A percentile compares a stretch with the other conserved stretches of the same genome.
phyloP scores from a whole-genome alignment of 2,797 vertebrate genomes.

The Varecia variegata region DNA sequence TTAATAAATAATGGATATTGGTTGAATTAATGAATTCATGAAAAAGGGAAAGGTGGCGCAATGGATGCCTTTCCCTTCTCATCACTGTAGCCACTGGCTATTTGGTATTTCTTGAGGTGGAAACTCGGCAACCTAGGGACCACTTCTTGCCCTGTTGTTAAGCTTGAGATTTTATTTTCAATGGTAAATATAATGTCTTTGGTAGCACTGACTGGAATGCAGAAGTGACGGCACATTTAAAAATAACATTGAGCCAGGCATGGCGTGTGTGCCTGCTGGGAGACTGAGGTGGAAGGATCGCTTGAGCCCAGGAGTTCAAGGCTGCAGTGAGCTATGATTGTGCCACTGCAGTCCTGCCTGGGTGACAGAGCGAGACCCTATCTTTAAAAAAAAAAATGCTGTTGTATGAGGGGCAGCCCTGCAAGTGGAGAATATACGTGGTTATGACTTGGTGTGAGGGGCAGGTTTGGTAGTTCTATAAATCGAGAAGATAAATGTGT shows the following conservation, averaged over 20 bases:
- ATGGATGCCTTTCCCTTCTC: not conserved
- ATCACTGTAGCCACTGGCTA: not conserved
- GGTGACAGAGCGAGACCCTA: no score
- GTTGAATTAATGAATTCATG: not conserved
- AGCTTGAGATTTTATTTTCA: slow-evolving; percentile 21
- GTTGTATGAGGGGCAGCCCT: not conserved
- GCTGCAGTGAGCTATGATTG: no score
- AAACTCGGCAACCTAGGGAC: not conserved
- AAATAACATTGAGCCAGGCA: not conserved
- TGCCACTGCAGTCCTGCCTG: no score
- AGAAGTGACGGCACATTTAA: not conserved
- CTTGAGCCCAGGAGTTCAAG: no score
- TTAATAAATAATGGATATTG: not conserved
- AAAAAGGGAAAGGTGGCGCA: not conserved
- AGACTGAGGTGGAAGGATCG: no score
- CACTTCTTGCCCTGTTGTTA: not conserved
- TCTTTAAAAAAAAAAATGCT: not conserved
- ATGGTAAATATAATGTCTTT: not conserved
- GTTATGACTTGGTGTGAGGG: not conserved
- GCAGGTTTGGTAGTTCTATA: not conserved
- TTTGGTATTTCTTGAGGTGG: not conserved
- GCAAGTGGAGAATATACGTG: not conserved
- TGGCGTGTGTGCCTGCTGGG: no score
- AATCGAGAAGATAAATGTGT: not conserved
- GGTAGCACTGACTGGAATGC: not conserved